Evolutionary conservation across 1,140 invertebrate species (phyloP).

Genomic region (Brachionus rotundiformis): DNA sequence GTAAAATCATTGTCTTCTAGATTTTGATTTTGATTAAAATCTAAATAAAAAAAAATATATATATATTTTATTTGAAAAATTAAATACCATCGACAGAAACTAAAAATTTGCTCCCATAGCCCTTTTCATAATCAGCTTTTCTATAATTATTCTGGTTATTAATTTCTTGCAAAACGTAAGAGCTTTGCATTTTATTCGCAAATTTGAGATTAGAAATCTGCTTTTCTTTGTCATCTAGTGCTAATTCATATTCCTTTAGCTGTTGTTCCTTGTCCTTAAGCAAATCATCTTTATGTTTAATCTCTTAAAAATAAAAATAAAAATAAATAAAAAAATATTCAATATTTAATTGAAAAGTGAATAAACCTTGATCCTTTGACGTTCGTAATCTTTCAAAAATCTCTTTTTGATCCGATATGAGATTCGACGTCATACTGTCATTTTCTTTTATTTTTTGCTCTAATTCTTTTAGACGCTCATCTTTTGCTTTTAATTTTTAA

Average conservation of each 20-base stretch:
- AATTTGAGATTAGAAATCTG: background rate
- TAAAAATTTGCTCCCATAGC: background rate
- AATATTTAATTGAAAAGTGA: background rate
- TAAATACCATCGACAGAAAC: background rate
- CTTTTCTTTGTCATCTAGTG: background rate
- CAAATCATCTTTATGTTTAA: too few species aligned
- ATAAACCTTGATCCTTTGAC: background rate
- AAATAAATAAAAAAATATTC: slow-evolving; percentile 7
- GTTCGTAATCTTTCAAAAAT: background rate
- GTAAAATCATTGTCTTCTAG: too few species aligned
- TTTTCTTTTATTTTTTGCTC: too few species aligned
- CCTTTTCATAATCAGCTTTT: background rate
- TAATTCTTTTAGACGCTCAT: too few species aligned
- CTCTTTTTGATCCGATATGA: background rate
- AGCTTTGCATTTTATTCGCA: background rate
- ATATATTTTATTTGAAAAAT: background rate
- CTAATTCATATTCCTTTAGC: background rate
- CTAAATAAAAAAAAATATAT: background rate
- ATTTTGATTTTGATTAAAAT: background rate
- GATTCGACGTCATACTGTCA: background rate
- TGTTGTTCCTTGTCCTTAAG: background rate
- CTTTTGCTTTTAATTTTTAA: too few species aligned
- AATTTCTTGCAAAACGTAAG: background rate
- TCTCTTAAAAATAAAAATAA: slow-evolving; percentile 1
- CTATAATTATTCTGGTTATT: background rate